Conservation (phyloP, 1,140 invertebrate species). For the Oppia nitens region DNA sequence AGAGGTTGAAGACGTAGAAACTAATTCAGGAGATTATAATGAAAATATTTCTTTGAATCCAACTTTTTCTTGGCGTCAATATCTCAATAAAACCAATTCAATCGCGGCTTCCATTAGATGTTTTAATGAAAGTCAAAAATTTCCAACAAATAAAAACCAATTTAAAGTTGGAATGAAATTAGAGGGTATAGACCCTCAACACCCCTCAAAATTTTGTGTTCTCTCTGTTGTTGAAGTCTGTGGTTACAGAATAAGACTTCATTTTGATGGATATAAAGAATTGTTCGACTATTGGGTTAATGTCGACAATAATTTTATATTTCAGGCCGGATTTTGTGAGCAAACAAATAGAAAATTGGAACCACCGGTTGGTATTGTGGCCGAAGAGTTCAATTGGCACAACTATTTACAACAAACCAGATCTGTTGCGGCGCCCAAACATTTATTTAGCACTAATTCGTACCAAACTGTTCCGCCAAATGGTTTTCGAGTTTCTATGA, state of each 20-base stretch:
- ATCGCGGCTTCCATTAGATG: constrained; percentile 25
- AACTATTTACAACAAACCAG: constrained; percentile 59
- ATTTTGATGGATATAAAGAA: constrained; percentile 80
- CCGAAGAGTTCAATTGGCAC: constrained; percentile 59
- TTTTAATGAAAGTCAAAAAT: constrained; percentile 23
- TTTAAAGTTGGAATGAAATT: constrained; percentile 65
- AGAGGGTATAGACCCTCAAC: constrained; percentile 81
- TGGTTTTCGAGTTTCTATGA: constrained; percentile 70
- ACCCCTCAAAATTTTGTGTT: constrained; percentile 73
- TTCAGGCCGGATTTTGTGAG: constrained; percentile 82
- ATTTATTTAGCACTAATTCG: constrained; percentile 48
- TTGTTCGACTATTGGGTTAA: constrained; percentile 88
- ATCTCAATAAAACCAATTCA: constrained; percentile 28
- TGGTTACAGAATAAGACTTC: constrained; percentile 52
- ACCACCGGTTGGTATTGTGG: constrained; percentile 45
- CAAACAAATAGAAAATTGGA: constrained; percentile 52
- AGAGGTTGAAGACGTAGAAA: constrained; percentile 10
- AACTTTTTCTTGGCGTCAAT: constrained; percentile 29
- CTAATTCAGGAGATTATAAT: constrained; percentile 14
- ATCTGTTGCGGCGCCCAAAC: constrained; percentile 54
- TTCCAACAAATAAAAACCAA: constrained; percentile 26
- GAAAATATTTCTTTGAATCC: constrained; percentile 22
- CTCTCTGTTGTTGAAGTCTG: constrained; percentile 64
- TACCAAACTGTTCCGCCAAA: constrained; percentile 48
- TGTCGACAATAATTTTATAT: constrained; percentile 72